These are phyloP conservation scores for Agrypnia vestita DNA, from an alignment of 1,140 invertebrate species.

Conservation along the genomic window DNA sequence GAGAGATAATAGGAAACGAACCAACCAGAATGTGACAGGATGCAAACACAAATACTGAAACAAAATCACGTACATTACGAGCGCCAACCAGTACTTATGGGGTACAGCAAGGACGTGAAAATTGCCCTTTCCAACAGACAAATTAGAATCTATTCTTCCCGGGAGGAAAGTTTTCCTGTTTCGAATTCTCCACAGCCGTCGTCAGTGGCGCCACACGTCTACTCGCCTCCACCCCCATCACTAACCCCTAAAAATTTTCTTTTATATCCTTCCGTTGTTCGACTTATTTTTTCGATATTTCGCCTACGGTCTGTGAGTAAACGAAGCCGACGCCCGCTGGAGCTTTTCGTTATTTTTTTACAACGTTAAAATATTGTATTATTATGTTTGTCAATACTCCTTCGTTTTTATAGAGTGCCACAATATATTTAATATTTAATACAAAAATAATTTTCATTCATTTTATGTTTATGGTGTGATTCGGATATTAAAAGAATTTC, in stretches of 20 bases:
- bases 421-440: too few species aligned
- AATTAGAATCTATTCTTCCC: conserved; percentile 40
- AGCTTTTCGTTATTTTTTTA: too few species aligned
- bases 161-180: not conserved
- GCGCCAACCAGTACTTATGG: conserved; percentile 19
- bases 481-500: too few species aligned
- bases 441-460: too few species aligned
- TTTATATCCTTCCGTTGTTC: not conserved
- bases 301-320: too few species aligned
- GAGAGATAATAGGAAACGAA: not conserved
- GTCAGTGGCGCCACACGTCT: conserved; percentile 25
- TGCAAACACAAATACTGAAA: not conserved
- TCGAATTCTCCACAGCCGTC: not conserved
- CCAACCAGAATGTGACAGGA: not conserved
- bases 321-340: too few species aligned
- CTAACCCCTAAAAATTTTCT: not conserved
- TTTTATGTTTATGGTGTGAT: too few species aligned
- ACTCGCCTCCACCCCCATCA: not conserved
- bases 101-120: conserved; percentile 14
- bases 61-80: conserved; percentile 14
- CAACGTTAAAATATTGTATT: too few species aligned
- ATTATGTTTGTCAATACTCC: too few species aligned
- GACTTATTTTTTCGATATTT: conserved; percentile 12
- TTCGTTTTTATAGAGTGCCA: too few species aligned
- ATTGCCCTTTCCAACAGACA: not conserved